Evolutionary conservation across 2,888 invertebrate species (phyloP).

Genomic region (Uloborus plumipes): DNA sequence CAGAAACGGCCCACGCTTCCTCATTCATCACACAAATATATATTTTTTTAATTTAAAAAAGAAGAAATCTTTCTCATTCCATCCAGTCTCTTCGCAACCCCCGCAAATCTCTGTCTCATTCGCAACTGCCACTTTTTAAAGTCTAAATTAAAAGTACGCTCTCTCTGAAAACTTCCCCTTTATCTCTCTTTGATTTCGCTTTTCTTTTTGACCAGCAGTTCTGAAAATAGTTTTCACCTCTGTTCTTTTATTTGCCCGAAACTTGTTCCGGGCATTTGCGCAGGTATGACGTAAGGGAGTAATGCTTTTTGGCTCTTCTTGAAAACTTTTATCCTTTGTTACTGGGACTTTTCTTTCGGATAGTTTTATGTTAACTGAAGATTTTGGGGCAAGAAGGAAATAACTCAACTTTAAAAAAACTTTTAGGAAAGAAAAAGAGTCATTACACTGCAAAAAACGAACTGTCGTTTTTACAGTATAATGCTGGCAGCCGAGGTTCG

Average conservation of each 20-base stretch:
- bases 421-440: too few species aligned
- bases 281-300: constrained; percentile 18
- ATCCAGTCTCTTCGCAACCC: constrained; percentile 1
- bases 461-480: too few species aligned
- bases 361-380: too few species aligned
- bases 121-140: constrained; percentile 17
- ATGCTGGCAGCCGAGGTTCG: too few species aligned
- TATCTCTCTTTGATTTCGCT: constrained; percentile 30
- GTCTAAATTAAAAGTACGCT: constrained; percentile 33
- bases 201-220: constrained; percentile 39
- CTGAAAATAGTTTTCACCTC: constrained; percentile 38
- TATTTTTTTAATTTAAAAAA: background rate
- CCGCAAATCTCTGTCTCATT: constrained; percentile 14
- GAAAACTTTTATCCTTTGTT: too few species aligned
- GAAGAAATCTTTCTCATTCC: constrained; percentile 9
- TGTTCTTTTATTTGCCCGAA: constrained; percentile 18
- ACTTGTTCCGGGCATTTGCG: constrained; percentile 28
- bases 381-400: too few species aligned
- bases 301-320: too few species aligned
- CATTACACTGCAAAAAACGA: too few species aligned
- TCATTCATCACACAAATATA: too few species aligned
- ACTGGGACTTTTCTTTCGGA: too few species aligned
- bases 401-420: too few species aligned
- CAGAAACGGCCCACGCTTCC: constrained; percentile 22
- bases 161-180: too few species aligned